Percentiles rank a stretch among this genome's conserved stretches.
Conservation (phyloP, 2,888 invertebrate species). For the Zaprionus lineosus region DNA sequence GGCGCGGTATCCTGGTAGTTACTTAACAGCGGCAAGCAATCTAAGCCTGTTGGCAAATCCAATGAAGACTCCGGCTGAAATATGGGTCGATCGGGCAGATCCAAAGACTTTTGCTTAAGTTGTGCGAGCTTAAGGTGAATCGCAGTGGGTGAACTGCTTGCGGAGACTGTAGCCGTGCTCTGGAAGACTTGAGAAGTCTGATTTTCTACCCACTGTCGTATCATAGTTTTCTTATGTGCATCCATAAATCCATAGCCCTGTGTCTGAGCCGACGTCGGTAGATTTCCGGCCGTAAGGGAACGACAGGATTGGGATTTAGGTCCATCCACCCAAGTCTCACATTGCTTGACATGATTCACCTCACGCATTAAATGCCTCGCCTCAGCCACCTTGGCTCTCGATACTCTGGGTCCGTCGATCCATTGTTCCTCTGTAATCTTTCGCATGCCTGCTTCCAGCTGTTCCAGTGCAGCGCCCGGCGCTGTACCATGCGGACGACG, state of each 20-base stretch:
- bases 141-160: constrained; percentile 84
- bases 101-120: constrained; percentile 84
- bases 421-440: constrained; percentile 93
- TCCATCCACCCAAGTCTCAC: constrained; percentile 98
- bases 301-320: constrained; percentile 87
- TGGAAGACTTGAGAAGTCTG: constrained; percentile 91
- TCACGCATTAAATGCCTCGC: constrained; percentile 91
- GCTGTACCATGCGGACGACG: constrained; percentile 81
- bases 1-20: constrained; percentile 57
- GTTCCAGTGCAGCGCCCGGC: constrained; percentile 64
- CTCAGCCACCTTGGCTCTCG: constrained; percentile 91
- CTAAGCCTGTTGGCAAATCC: constrained; percentile 34
- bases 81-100: constrained; percentile 61
- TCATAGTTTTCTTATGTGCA: constrained; percentile 95
- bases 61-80: constrained; percentile 82
- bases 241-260: constrained; percentile 94
- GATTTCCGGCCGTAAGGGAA: constrained; percentile 83
- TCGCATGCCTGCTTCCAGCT: constrained; percentile 81
- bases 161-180: constrained; percentile 83
- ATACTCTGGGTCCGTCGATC: constrained; percentile 97
- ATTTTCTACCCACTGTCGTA: constrained; percentile 95
- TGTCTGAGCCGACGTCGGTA: constrained; percentile 77
- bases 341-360: constrained; percentile 89
- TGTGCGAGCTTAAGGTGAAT: constrained; percentile 84
- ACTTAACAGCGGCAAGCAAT: constrained; percentile 40